These are phyloP conservation scores for Drepana arcuata DNA, from an alignment of 1,140 invertebrate species.

Conservation along the genomic window DNA sequence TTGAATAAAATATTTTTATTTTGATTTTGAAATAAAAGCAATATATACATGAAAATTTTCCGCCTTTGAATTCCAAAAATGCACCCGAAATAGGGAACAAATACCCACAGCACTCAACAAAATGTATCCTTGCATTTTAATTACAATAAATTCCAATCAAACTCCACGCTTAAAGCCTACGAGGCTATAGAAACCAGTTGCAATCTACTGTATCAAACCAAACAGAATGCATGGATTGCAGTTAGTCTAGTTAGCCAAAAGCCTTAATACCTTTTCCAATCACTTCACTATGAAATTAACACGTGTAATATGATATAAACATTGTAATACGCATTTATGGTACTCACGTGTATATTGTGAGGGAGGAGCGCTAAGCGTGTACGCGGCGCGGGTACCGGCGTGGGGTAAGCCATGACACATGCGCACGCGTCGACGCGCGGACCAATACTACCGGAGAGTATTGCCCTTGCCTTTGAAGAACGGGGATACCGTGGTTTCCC, in stretches of 20 bases:
- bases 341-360: conserved; percentile 59
- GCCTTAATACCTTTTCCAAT: neutral
- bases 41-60: too few relatives aligned
- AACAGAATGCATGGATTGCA: conserved; percentile 53
- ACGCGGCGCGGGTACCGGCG: conserved; percentile 44
- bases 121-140: too few relatives aligned
- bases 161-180: conserved; percentile 7
- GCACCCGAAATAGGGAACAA: too few relatives aligned
- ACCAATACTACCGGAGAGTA: conserved; percentile 13
- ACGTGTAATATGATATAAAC: neutral
- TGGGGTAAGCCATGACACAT: conserved; percentile 32
- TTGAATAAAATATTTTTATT: too few relatives aligned
- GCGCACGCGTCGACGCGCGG: conserved; percentile 20
- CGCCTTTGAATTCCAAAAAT: too few relatives aligned
- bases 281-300: neutral
- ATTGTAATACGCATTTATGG: neutral
- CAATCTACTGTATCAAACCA: too few relatives aligned
- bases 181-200: too few relatives aligned
- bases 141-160: too few relatives aligned
- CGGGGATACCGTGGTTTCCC: too few relatives aligned
- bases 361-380: conserved; percentile 51
- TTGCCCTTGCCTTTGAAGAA: too few relatives aligned
- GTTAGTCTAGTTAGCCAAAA: conserved; percentile 38
- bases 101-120: too few relatives aligned
- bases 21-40: too few relatives aligned